Percentiles rank a stretch among this genome's conserved stretches.
phyloP scores from a whole-genome alignment of 1,140 invertebrate genomes.

The Drosophila truncata region DNA sequence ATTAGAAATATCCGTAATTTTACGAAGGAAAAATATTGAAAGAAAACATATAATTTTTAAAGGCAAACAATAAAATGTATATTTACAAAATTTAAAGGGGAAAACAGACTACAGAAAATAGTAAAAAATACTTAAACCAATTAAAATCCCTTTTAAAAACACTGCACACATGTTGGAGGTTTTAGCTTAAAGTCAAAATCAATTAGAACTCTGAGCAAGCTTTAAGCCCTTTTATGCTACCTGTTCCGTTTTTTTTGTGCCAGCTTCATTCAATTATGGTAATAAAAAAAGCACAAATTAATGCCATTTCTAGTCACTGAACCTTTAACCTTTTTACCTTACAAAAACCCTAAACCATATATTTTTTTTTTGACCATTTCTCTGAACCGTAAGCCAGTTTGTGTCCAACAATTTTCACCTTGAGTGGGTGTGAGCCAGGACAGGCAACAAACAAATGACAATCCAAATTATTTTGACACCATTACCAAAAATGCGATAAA shows the following conservation, averaged over 20 bases:
- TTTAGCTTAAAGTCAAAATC: not conserved
- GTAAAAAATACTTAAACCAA: not conserved
- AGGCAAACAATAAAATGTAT: not conserved
- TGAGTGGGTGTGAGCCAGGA: constrained; percentile 20
- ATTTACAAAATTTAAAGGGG: not conserved
- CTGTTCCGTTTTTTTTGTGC: not conserved
- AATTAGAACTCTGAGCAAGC: not conserved
- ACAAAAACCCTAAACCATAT: not conserved
- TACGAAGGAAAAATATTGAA: no score
- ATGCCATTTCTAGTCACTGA: not conserved
- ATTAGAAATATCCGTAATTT: no score
- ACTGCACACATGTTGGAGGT: not conserved
- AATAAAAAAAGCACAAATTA: constrained; percentile 6
- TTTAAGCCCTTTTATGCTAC: not conserved
- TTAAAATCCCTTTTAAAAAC: not conserved
- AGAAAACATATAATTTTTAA: no score
- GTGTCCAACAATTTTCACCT: constrained; percentile 49
- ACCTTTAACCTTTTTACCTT: not conserved
- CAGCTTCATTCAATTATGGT: not conserved
- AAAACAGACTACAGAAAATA: not conserved
- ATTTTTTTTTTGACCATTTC: not conserved
- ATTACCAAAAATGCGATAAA: constrained; percentile 64
- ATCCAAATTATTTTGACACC: constrained; percentile 81
- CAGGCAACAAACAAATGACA: constrained; percentile 73
- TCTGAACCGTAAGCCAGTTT: not conserved